Conservation (phyloP, 2,113 vertebrate genomes). For the Prietella phreatophila region DNA sequence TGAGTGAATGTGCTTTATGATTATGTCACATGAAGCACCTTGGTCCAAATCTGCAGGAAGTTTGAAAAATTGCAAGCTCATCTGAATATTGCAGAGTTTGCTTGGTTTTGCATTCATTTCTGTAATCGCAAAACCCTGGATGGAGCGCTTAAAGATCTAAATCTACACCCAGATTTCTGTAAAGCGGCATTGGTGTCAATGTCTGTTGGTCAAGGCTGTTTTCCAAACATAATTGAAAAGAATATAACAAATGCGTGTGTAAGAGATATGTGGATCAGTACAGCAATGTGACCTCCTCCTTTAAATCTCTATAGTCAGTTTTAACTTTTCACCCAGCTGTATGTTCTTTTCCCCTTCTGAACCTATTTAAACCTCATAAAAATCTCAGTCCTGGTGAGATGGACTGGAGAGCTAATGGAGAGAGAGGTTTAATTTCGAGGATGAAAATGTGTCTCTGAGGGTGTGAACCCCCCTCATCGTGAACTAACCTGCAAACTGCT, state of each 20-base stretch:
- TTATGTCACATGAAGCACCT: no score
- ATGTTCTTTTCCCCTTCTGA: neutral
- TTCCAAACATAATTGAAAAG: neutral
- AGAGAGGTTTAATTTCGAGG: conserved; percentile 44
- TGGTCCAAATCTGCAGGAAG: no score
- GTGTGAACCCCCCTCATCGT: conserved; percentile 36
- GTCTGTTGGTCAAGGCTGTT: neutral
- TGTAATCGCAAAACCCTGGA: no score
- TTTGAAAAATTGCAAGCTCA: no score
- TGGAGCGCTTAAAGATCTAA: neutral
- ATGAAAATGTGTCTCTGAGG: conserved; percentile 40
- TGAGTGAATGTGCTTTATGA: no score
- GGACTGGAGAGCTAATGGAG: conserved; percentile 40
- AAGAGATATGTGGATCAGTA: neutral
- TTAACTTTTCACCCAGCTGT: neutral
- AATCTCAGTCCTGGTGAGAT: conserved; percentile 31
- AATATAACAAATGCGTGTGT: neutral
- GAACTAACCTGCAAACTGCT: conserved; percentile 50
- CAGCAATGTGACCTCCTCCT: neutral
- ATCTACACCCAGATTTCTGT: neutral
- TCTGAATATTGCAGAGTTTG: no score
- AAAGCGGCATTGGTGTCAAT: no score
- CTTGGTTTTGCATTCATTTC: neutral
- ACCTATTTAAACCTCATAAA: conserved; percentile 23
- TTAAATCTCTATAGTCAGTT: neutral